These are phyloP conservation scores for Otolemur garnettii DNA, from an alignment of 2,113 vertebrate species.

Conservation along the genomic window DNA sequence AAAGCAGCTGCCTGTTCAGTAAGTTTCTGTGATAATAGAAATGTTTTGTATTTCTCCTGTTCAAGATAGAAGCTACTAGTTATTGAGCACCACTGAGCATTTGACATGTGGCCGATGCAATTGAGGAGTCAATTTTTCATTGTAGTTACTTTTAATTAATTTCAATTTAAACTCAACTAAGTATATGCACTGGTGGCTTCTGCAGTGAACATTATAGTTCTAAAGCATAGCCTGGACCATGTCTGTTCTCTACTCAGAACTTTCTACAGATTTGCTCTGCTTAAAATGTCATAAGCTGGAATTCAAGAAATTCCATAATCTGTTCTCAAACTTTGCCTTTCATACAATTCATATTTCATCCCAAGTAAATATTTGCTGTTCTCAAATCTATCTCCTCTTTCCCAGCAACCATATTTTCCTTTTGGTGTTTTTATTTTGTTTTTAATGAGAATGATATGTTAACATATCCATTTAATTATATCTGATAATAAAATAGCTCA, in stretches of 20 bases:
- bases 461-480: constrained; percentile 29
- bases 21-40: background rate
- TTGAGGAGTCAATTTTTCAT: background rate
- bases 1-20: background rate
- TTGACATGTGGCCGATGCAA: background rate
- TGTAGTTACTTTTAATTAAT: constrained; percentile 36
- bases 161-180: background rate
- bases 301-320: constrained; percentile 35
- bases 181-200: background rate
- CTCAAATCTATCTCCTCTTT: constrained; percentile 13
- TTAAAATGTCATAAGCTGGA: background rate
- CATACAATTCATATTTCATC: background rate
- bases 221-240: background rate
- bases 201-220: background rate
- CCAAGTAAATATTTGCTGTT: constrained; percentile 1
- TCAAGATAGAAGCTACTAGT: background rate
- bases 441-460: constrained; percentile 31
- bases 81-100: background rate
- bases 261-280: background rate
- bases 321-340: constrained; percentile 30
- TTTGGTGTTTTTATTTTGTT: background rate
- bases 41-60: background rate
- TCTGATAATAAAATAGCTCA: background rate
- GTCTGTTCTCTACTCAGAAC: background rate
- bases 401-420: background rate